Base-by-base conservation (phyloP, 37 sponge, comb jelly and placozoan genomes). In the Hormiphora californensis region DNA sequence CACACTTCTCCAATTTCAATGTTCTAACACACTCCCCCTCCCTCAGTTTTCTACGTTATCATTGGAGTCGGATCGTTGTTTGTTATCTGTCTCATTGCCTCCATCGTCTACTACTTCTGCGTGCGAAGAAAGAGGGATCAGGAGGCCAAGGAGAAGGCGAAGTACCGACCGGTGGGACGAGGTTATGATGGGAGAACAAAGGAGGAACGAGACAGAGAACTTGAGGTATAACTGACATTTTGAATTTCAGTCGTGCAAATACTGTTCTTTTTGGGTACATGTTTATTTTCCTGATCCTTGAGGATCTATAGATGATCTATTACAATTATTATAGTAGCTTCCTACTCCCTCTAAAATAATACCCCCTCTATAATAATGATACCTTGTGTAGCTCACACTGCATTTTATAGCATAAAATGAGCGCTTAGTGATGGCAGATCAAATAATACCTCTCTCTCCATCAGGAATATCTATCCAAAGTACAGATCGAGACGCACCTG, bases 31-130 rank as follows among this genome's bases (percentile, higher is more conserved):
- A 19, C 21, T 30, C 25, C 38, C 5, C 19, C 9, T 65, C 4
- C 35, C 25, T 22, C 81, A 73, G 81, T 73, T 40, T 73, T 43
- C 46, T 73, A 73, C 46, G 35, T 73, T 22, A 36, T 73, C 25
- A 39, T 73, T 15, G 81, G 44, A 7, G 81, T 73, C 43, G 81
- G 39, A 27, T 22, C 25, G 43, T 22, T 28, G 35, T 73, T 73
- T 33, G 23, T 73, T 22, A 9, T 73, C 7, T 43, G 46, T 19
- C 81, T 73, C 8, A 40, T 73, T 21, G 81, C 36, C 1, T 32
- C 36, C 44, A 73, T 73, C 44, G 27, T 73, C 3, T 73, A 73
- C 44, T 73, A 73, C 81, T 73, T 1, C 44, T 27, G 40, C 28
- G 81, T 73, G 81, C 21, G 40, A 22, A 73, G 35, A 46, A 73